These are phyloP conservation scores for Trachythela sp. DNA, from an alignment of 64 coral and sea anemone genomes.

Conservation along the genomic window DNA sequence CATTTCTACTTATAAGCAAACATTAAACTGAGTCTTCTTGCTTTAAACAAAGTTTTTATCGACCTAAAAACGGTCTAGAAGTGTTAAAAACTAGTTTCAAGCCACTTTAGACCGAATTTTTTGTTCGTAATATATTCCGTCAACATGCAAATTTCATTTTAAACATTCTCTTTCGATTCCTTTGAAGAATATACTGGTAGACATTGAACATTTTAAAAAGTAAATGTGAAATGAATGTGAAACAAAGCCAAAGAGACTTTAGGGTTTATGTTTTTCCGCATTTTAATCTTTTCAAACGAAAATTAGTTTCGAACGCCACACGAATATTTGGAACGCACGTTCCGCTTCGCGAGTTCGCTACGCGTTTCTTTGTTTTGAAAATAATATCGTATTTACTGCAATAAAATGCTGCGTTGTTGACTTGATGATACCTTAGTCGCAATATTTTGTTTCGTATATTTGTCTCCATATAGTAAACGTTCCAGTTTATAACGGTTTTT, in stretches of 20 bases:
- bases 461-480: too few species aligned
- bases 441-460: not conserved
- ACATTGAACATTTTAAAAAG: too few species aligned
- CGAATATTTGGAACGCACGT: not conserved
- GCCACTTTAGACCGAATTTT: too few species aligned
- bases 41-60: not conserved
- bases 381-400: not conserved
- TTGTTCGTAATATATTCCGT: not conserved
- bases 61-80: not conserved
- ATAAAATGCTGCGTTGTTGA: not conserved
- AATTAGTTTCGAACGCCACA: not conserved
- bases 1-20: not conserved
- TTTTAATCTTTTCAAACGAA: not conserved
- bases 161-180: not conserved
- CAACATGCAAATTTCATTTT: slow-evolving; percentile 18
- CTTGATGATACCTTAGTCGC: not conserved
- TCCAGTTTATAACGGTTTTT: too few species aligned
- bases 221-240: too few species aligned
- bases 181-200: not conserved
- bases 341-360: not conserved
- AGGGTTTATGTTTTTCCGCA: not conserved
- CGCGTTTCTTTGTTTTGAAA: not conserved
- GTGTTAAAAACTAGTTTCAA: too few species aligned
- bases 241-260: not conserved
- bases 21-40: not conserved